A percentile compares a stretch with the other conserved stretches of the same genome.
Evolutionary conservation across 2,888 invertebrate genomes (phyloP).

Genomic region (Aleiodes testaceus): DNA sequence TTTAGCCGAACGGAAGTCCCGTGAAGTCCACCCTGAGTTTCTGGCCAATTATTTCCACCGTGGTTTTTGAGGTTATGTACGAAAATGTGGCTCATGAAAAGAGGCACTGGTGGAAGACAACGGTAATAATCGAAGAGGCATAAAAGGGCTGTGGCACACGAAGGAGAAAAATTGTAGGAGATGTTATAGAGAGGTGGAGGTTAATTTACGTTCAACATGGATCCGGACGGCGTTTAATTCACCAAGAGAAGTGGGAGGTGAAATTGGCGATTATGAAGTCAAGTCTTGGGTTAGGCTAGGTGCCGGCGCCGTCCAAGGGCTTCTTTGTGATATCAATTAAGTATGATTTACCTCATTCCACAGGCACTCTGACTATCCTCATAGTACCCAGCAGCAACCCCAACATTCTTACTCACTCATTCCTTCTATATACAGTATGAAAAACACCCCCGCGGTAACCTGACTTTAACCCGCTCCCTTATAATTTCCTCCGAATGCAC

Average conservation of each 20-base stretch:
- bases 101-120: constrained; percentile 54
- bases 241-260: constrained; percentile 42
- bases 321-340: constrained; percentile 70
- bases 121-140: constrained; percentile 55
- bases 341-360: constrained; percentile 63
- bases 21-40: constrained; percentile 33
- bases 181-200: constrained; percentile 28
- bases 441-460: constrained; percentile 55
- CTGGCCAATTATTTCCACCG: constrained; percentile 31
- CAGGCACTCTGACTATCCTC: constrained; percentile 37
- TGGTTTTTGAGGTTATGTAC: constrained; percentile 26
- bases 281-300: constrained; percentile 51
- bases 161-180: constrained; percentile 32
- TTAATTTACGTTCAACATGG: constrained; percentile 67
- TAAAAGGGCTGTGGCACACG: constrained; percentile 34
- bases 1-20: constrained; percentile 39
- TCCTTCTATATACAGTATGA: constrained; percentile 22
- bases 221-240: constrained; percentile 65
- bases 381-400: constrained; percentile 38
- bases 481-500: constrained; percentile 70
- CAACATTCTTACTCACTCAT: constrained; percentile 31
- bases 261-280: constrained; percentile 66
- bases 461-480: constrained; percentile 67
- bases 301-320: constrained; percentile 48
- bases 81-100: constrained; percentile 29